Evolutionary conservation across 1,140 invertebrate genomes (phyloP), one percentile per base, ranked within the genome.

Genomic region (Aphelenchoides fujianensis): DNA sequence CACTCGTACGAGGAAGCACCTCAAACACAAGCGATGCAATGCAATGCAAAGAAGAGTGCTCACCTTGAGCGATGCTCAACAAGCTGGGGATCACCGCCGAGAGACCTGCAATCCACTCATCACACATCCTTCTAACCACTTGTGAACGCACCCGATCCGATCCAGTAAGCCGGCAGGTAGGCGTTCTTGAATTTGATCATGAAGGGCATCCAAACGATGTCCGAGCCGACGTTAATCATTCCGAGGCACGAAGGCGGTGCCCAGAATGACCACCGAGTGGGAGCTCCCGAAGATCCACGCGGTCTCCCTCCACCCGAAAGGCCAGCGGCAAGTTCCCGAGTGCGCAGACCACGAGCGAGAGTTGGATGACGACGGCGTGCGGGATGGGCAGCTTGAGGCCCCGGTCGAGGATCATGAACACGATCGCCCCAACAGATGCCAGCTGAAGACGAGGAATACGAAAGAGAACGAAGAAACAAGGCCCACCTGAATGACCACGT

Each of bases 221-320:
- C 68, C 9, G 66, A 70, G 30, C 23, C 19, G 23, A 69, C 30
- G 61, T 68, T 70, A 31, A 69, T 28, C n/a, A 68, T 70, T 70
- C 67, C 67, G 16, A 69, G 12, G n/a, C 23, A 69, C 12, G 61
- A 69, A 69, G 27, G 64, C 64, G 12, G 23, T 23, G 2, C 16
- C 12, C 2, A 70, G 23, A 32, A 69, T 30, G 64, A 69, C 67
- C 16, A 68, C 23, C 27, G 67, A 69, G 2, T 69, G 67, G 31
- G 16, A 23, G 1, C 12, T n/a, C 16, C 67, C 67, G 23, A 68
- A 68, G 1, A 69, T 27, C n/a, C 23, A 23, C 0, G 64, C 67
- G 3, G 67, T 69, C 2, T 27, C 30, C 3, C 32, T 30, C 2
- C 64, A 70, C 3, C 68, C 34, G 64, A 70, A n/a, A 69, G 9